Conservation (phyloP, 2,113 vertebrate genomes). For the Gobiocypris rarus region DNA sequence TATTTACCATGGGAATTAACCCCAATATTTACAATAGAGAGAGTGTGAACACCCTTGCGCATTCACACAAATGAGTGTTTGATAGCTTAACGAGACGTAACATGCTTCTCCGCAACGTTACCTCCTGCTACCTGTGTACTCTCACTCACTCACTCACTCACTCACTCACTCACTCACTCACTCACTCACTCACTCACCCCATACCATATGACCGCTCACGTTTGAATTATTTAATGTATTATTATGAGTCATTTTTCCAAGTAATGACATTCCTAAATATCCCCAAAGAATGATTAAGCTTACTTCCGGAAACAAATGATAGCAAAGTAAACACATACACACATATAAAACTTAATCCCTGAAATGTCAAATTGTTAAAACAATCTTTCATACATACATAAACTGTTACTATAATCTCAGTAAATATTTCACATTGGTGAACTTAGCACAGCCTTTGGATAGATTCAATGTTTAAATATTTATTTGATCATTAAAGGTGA, state of each 20-base stretch:
- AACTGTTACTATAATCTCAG: neutral
- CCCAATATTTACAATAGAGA: conserved; percentile 83
- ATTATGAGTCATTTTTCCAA: neutral
- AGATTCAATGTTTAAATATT: neutral
- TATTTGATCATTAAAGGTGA: neutral
- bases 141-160: too few relatives aligned
- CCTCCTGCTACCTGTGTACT: neutral
- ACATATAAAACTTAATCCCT: neutral
- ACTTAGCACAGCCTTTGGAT: neutral
- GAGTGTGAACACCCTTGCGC: conserved; percentile 48
- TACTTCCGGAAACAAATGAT: neutral
- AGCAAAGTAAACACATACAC: conserved; percentile 1
- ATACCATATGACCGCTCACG: neutral
- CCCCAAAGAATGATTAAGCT: neutral
- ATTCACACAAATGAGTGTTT: conserved; percentile 23
- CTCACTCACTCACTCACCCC: neutral
- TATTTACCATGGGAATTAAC: conserved; percentile 81
- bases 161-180: neutral
- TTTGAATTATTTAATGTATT: neutral
- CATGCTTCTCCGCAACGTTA: neutral
- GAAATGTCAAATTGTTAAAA: neutral
- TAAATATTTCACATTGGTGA: neutral
- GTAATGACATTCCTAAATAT: neutral
- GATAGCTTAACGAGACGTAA: conserved; percentile 11
- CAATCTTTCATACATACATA: neutral